Percentiles rank a stretch among this genome's conserved stretches.
Conservation (phyloP, 2,797 vertebrate genomes). For the Liasis olivaceus region DNA sequence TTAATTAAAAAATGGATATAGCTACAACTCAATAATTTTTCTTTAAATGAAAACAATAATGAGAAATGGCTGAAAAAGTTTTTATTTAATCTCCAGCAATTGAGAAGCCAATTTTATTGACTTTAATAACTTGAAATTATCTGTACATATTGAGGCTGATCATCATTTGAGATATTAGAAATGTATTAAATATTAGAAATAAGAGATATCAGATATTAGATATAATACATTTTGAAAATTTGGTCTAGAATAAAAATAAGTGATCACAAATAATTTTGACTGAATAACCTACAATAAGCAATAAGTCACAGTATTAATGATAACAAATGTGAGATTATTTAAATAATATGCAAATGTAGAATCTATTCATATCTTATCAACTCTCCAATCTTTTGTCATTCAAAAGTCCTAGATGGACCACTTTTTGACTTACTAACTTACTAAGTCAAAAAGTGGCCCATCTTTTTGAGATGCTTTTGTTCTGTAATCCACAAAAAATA, state of each 20-base stretch:
- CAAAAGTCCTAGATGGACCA: neutral
- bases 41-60: neutral
- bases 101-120: neutral
- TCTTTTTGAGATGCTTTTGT: neutral
- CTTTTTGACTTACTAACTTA: neutral
- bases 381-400: no score
- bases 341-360: no score
- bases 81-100: neutral
- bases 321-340: no score
- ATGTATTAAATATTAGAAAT: neutral
- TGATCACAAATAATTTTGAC: no score
- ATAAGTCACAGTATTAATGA: neutral
- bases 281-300: neutral
- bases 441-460: neutral
- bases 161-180: neutral
- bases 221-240: neutral
- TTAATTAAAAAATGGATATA: neutral
- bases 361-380: neutral
- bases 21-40: neutral
- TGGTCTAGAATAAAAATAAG: neutral
- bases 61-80: neutral
- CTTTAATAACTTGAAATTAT: neutral
- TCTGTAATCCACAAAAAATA: neutral
- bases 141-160: neutral
- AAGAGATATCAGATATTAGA: no score